phyloP scores from a whole-genome alignment of 2,113 vertebrate species.

The Xenus cinereus region DNA sequence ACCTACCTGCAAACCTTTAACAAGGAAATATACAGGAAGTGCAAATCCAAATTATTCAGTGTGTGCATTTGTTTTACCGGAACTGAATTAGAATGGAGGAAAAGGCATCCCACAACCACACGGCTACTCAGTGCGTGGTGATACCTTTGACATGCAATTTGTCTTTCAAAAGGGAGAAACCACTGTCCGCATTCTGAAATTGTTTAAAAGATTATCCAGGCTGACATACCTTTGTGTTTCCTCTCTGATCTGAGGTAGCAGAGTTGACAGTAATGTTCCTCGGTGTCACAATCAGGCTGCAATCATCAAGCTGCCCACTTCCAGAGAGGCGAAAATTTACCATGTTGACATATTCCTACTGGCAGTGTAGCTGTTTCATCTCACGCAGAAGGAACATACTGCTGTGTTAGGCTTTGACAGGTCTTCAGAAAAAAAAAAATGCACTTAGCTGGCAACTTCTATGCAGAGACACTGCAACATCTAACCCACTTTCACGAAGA shows the following conservation, averaged over 20 bases:
- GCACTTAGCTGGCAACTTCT: conserved; percentile 19
- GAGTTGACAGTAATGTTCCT: conserved; percentile 1
- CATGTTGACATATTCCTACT: conserved; percentile 9
- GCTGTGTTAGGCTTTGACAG: conserved; percentile 4
- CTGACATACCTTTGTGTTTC: conserved; percentile 19
- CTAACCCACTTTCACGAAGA: conserved; percentile 31
- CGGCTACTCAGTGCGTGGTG: neutral
- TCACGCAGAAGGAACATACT: conserved; percentile 5
- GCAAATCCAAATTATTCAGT: neutral
- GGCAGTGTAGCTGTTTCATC: conserved; percentile 18
- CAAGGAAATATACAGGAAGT: neutral
- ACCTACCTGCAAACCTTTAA: neutral
- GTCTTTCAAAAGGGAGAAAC: conserved; percentile 15
- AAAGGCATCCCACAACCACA: neutral
- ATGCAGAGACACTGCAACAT: neutral
- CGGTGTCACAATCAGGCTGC: neutral
- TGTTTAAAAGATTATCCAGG: conserved; percentile 11
- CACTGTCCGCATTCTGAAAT: neutral
- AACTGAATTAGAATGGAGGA: neutral
- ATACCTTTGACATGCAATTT: conserved; percentile 32
- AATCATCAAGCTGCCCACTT: conserved; percentile 38
- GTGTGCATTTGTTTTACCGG: neutral
- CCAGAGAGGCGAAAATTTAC: conserved; percentile 9
- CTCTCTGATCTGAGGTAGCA: neutral
- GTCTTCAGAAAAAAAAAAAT: neutral